Conservation (phyloP, 2,113 vertebrate species). For the Psilopsiagon aymara region DNA sequence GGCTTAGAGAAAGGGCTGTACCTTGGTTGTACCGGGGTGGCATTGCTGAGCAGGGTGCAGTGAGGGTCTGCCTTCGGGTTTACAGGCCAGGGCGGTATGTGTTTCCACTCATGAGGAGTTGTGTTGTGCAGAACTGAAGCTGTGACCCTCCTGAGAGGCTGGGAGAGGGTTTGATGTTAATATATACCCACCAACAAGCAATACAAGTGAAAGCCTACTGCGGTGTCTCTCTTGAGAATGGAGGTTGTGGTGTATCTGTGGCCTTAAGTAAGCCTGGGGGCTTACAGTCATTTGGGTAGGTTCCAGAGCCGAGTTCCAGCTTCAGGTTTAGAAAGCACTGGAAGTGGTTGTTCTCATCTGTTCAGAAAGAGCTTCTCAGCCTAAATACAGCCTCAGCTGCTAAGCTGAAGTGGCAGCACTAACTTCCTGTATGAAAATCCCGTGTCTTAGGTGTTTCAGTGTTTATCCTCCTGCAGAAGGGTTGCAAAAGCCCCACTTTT, state of each 20-base stretch:
- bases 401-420: neutral
- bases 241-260: rapidly evolving
- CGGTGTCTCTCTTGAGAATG: rapidly evolving
- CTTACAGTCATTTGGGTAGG: too few species aligned
- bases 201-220: rapidly evolving
- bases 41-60: too few species aligned
- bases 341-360: neutral
- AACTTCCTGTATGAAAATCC: neutral
- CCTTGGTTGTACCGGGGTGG: rapidly evolving
- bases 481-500: neutral
- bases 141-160: neutral
- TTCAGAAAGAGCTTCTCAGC: neutral
- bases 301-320: neutral
- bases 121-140: neutral
- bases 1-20: neutral
- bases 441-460: rapidly evolving
- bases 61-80: too few species aligned
- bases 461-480: neutral
- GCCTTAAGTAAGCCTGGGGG: neutral
- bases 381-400: rapidly evolving
- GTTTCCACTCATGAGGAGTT: neutral
- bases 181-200: rapidly evolving
- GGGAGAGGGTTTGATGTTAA: neutral
- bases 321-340: neutral
- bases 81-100: rapidly evolving